Evolutionary conservation across 2,797 vertebrate genomes (phyloP).

Genomic region (Spinus pinus): DNA sequence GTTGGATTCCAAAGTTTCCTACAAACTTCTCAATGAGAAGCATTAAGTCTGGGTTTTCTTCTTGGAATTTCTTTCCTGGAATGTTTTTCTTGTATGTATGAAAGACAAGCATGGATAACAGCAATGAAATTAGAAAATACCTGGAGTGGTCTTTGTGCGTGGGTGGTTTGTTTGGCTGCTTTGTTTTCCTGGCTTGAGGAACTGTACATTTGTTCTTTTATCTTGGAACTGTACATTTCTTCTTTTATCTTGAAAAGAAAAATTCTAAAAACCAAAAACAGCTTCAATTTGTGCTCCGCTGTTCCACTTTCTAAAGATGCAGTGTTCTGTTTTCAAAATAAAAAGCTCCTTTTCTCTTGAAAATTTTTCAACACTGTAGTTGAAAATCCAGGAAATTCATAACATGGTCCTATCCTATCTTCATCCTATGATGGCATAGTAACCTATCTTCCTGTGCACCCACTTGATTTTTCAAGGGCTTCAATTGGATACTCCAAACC

Average conservation of each 20-base stretch:
- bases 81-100: neutral
- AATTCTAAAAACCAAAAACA: neutral
- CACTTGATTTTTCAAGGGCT: slow-evolving; percentile 25
- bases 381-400: neutral
- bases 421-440: neutral
- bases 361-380: neutral
- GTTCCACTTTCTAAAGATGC: neutral
- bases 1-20: neutral
- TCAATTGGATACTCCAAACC: neutral
- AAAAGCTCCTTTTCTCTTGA: neutral
- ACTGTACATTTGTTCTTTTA: neutral
- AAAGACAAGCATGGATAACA: neutral
- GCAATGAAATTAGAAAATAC: neutral
- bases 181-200: neutral
- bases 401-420: neutral
- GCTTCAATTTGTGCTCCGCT: neutral
- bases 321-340: neutral
- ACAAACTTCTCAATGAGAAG: neutral
- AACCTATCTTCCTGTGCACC: neutral
- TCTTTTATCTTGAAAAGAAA: neutral
- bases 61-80: neutral
- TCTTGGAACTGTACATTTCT: neutral
- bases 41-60: neutral
- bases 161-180: neutral
- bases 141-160: neutral